phyloP scores from a whole-genome alignment of 2,113 vertebrate species.

The Ahaetulla prasina region DNA sequence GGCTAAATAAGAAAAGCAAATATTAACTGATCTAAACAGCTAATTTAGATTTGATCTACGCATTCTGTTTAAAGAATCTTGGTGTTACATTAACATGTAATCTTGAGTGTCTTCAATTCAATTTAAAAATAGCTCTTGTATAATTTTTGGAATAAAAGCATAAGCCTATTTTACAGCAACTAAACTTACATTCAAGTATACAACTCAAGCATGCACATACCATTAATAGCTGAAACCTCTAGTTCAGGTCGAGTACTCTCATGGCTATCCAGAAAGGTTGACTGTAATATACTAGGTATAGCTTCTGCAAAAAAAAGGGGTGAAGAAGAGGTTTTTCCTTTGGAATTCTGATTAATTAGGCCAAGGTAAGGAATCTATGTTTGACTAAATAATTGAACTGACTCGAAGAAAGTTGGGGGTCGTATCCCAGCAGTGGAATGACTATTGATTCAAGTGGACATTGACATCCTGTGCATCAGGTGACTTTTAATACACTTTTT shows the following conservation, averaged over 20 bases:
- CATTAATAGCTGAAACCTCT: conserved; percentile 77
- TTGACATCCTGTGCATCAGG: neutral
- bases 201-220: conserved; percentile 38
- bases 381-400: neutral
- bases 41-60: neutral
- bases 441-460: neutral
- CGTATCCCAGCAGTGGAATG: neutral
- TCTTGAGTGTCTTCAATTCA: neutral
- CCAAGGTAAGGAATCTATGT: neutral
- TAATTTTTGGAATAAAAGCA: neutral
- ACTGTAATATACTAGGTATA: conserved; percentile 69
- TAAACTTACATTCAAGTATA: neutral
- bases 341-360: neutral
- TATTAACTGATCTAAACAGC: neutral
- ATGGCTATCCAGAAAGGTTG: conserved; percentile 77
- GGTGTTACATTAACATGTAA: neutral
- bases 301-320: neutral
- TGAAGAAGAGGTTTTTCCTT: no score
- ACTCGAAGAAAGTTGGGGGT: neutral
- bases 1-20: neutral
- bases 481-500: neutral
- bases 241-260: conserved; percentile 66
- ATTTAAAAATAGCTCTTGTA: neutral
- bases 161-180: neutral
- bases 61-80: neutral